A percentile compares a stretch with the other conserved stretches of the same genome.
These are phyloP conservation scores for Dynastes tityus DNA, from an alignment of 2,888 invertebrate species.

Conservation along the genomic window DNA sequence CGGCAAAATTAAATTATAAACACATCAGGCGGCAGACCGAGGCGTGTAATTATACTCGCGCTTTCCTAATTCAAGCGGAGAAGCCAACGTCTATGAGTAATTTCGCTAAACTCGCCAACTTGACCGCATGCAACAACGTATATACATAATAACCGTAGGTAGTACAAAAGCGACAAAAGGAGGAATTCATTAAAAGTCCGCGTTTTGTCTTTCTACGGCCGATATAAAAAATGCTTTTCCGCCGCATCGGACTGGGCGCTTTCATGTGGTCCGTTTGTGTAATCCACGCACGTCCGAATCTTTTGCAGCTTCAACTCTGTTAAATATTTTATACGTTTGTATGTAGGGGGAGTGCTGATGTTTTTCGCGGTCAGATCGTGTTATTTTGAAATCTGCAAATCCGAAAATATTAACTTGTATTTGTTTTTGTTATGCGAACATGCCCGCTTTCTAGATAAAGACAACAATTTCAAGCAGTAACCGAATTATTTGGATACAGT, in stretches of 20 bases:
- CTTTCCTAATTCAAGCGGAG: constrained; percentile 36
- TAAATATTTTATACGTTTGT: constrained; percentile 8
- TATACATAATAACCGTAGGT: constrained; percentile 12
- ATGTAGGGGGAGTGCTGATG: not conserved
- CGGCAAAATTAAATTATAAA: constrained; percentile 50
- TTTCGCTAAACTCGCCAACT: constrained; percentile 31
- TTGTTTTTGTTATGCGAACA: not conserved
- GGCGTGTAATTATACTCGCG: constrained; percentile 43
- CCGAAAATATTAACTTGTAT: not conserved
- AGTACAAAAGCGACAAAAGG: constrained; percentile 17
- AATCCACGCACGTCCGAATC: constrained; percentile 21
- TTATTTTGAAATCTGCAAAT: not conserved
- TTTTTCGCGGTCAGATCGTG: not conserved
- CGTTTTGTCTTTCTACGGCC: constrained; percentile 22
- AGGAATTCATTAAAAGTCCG: constrained; percentile 26
- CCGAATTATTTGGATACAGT: no score
- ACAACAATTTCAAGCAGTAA: no score
- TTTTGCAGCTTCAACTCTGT: constrained; percentile 1
- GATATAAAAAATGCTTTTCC: constrained; percentile 4
- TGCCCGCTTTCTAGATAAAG: no score
- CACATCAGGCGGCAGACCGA: constrained; percentile 43
- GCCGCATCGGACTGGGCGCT: not conserved
- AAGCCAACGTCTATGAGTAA: constrained; percentile 30
- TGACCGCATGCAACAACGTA: constrained; percentile 23
- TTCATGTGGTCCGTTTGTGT: constrained; percentile 24